Percentiles rank a stretch among this genome's conserved stretches.
phyloP scores from a whole-genome alignment of 2,113 vertebrate species.

The Prunella himalayana region DNA sequence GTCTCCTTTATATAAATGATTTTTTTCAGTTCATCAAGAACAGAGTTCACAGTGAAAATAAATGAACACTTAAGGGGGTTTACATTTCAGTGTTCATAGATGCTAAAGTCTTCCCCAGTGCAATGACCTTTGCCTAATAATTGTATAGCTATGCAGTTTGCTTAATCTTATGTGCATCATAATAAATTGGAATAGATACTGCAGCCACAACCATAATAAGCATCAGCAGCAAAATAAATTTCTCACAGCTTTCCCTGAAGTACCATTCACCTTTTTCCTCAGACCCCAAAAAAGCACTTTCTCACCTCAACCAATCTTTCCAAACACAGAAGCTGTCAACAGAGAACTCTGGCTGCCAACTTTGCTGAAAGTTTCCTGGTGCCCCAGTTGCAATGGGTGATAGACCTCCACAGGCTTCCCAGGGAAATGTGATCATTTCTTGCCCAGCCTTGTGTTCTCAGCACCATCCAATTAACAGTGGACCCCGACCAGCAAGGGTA shows the following conservation, averaged over 20 bases:
- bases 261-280: background rate
- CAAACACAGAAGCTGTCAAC: background rate
- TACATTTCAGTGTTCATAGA: background rate
- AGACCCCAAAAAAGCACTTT: background rate
- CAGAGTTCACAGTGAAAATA: background rate
- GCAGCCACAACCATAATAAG: background rate
- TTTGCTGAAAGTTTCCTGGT: background rate
- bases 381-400: conserved; percentile 14
- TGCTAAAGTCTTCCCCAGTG: background rate
- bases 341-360: background rate
- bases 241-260: background rate
- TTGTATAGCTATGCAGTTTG: background rate
- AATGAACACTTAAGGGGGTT: background rate
- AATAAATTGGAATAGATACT: background rate
- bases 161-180: background rate
- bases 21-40: background rate
- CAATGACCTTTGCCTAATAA: background rate
- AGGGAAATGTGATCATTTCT: conserved; percentile 34
- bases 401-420: background rate
- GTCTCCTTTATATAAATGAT: background rate
- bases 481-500: conserved; percentile 26
- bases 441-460: conserved; percentile 8
- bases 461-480: conserved; percentile 47
- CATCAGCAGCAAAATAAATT: background rate
- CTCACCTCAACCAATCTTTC: background rate